These are phyloP conservation scores for Galaxias olidus DNA, from an alignment of 2,797 vertebrate genomes.

Conservation along the genomic window DNA sequence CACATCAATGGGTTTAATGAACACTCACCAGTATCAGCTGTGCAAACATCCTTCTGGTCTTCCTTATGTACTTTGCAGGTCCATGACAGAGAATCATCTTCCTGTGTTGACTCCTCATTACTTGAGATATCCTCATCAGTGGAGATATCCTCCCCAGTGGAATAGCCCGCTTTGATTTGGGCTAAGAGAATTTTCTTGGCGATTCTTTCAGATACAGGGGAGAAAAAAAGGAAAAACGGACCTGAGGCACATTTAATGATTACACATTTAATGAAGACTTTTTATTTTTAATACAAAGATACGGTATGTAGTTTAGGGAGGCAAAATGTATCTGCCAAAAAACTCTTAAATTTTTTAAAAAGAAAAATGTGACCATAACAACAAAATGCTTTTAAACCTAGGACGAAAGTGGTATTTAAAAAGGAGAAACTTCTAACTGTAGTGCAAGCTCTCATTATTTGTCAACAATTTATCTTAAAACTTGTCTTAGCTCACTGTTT, in stretches of 20 bases:
- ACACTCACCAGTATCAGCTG: slow-evolving; percentile 68
- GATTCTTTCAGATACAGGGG: slow-evolving; percentile 87
- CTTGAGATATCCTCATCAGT: slow-evolving; percentile 84
- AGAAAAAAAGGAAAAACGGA: slow-evolving; percentile 61
- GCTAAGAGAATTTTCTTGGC: slow-evolving; percentile 99
- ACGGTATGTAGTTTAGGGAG: too few relatives aligned
- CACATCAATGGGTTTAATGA: background rate
- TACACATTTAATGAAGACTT: slow-evolving; percentile 27
- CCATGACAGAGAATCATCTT: slow-evolving; percentile 54
- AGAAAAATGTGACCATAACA: too few relatives aligned
- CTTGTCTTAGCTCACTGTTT: too few relatives aligned
- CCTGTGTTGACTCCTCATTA: slow-evolving; percentile 79
- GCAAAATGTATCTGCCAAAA: too few relatives aligned
- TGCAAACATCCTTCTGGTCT: slow-evolving; percentile 47
- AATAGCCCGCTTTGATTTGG: slow-evolving; percentile 94
- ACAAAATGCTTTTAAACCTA: too few relatives aligned
- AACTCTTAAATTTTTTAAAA: too few relatives aligned
- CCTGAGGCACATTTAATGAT: slow-evolving; percentile 63
- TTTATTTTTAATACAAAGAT: background rate
- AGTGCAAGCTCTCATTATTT: too few relatives aligned
- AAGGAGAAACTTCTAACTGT: too few relatives aligned
- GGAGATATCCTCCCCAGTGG: slow-evolving; percentile 82
- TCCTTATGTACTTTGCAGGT: slow-evolving; percentile 39
- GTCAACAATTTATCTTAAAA: too few relatives aligned
- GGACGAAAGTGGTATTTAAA: too few relatives aligned